These are phyloP conservation scores for Dynastes maya DNA, from an alignment of 2,888 invertebrate species.

Conservation along the genomic window DNA sequence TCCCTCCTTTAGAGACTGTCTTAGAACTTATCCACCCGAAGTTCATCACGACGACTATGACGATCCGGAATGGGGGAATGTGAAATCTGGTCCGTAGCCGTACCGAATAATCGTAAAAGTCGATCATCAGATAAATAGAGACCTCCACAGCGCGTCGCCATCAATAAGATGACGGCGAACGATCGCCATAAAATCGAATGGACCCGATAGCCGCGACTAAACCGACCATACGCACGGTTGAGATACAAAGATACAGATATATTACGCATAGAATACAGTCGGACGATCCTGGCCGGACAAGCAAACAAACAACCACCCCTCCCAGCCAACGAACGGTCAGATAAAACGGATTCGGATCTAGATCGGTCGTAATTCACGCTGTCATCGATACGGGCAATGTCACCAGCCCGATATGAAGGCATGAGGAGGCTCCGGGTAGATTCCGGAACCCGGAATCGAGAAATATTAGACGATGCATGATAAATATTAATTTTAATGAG, in stretches of 20 bases:
- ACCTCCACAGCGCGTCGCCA: constrained; percentile 19
- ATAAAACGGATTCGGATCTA: constrained; percentile 12
- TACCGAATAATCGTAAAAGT: constrained; percentile 27
- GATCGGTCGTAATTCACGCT: constrained; percentile 28
- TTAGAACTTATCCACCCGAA: too few relatives aligned
- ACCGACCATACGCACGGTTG: not conserved
- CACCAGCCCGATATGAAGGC: not conserved
- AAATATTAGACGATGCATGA: too few relatives aligned
- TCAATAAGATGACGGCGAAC: constrained; percentile 25
- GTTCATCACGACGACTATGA: too few relatives aligned
- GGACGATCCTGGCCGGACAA: not conserved
- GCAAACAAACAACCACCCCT: constrained; percentile 25
- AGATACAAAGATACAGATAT: constrained; percentile 7
- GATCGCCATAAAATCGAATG: constrained; percentile 21
- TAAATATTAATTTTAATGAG: too few relatives aligned
- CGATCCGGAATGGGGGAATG: not conserved
- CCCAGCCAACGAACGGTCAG: too few relatives aligned
- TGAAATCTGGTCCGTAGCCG: constrained; percentile 9
- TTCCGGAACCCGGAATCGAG: not conserved
- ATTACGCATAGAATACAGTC: too few relatives aligned
- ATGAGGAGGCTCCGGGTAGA: not conserved
- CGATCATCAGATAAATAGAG: constrained; percentile 40
- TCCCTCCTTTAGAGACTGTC: too few relatives aligned
- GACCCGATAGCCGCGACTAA: constrained; percentile 8
- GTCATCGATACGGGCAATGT: constrained; percentile 12